Conservation (phyloP, 2,797 vertebrate genomes). For the Gephyroberyx darwinii region DNA sequence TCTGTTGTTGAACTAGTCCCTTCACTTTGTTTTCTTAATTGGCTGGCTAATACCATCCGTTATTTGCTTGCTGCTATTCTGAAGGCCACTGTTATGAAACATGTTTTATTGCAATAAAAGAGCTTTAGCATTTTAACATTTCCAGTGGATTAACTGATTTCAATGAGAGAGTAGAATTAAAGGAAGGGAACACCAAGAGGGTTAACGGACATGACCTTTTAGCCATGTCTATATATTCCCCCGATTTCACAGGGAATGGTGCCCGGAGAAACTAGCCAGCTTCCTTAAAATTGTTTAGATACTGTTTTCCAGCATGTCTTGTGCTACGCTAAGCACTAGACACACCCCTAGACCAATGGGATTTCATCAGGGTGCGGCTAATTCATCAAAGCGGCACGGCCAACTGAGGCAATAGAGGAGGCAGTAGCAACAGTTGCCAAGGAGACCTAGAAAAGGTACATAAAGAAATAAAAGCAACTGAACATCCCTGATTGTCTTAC, state of each 20-base stretch:
- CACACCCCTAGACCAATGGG: too few relatives aligned
- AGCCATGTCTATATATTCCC: too few relatives aligned
- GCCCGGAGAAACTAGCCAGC: neutral
- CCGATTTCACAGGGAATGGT: neutral
- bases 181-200: neutral
- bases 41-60: neutral
- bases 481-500: too few relatives aligned
- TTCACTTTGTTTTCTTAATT: constrained; percentile 24
- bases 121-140: neutral
- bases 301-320: too few relatives aligned
- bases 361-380: too few relatives aligned
- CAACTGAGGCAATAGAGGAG: too few relatives aligned
- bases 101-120: neutral
- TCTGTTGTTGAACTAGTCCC: constrained; percentile 19
- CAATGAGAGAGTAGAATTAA: neutral
- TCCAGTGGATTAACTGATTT: neutral
- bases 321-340: too few relatives aligned
- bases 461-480: too few relatives aligned
- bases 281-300: too few relatives aligned
- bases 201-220: neutral
- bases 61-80: neutral
- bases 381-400: too few relatives aligned
- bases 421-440: too few relatives aligned
- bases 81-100: neutral
- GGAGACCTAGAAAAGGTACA: too few relatives aligned